Evolutionary conservation across 2,113 vertebrate genomes (phyloP).

Genomic region (Carollia perspicillata): DNA sequence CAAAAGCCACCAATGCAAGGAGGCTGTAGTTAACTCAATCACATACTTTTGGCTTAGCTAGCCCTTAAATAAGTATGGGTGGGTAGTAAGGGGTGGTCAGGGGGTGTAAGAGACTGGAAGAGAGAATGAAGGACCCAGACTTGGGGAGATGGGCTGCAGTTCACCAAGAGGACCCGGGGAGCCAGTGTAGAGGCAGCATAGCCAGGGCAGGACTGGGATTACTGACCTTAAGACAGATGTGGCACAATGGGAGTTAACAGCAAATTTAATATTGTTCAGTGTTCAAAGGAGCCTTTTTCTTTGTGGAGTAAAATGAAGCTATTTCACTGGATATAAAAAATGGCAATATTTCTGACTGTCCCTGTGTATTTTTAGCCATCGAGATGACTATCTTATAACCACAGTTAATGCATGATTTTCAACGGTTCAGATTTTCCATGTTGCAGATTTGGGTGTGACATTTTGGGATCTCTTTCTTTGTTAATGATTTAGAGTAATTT

Average conservation of each 20-base stretch:
- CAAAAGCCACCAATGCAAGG: background rate
- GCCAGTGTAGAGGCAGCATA: background rate
- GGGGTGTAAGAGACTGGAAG: background rate
- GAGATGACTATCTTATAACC: conserved; percentile 71
- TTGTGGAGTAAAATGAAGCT: conserved; percentile 67
- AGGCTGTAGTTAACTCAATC: background rate
- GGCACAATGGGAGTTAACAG: conserved; percentile 50
- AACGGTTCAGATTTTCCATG: conserved; percentile 71
- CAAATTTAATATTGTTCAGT: conserved; percentile 71
- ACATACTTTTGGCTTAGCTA: background rate
- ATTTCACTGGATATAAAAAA: conserved; percentile 69
- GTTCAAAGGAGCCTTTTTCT: conserved; percentile 65
- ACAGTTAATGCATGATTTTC: conserved; percentile 72
- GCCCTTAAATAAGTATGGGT: background rate
- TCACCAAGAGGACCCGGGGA: background rate
- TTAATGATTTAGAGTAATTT: conserved; percentile 69
- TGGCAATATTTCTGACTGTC: conserved; percentile 73
- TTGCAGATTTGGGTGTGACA: conserved; percentile 69
- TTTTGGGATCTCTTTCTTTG: conserved; percentile 67
- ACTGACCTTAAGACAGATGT: conserved; percentile 3
- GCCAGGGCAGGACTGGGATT: background rate
- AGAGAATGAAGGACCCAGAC: background rate
- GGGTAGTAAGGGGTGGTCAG: background rate
- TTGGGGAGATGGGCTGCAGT: background rate
- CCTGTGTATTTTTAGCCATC: conserved; percentile 75